Base-by-base conservation (phyloP, 2,113 vertebrate genomes). In the Melanerpes aurifrons region DNA sequence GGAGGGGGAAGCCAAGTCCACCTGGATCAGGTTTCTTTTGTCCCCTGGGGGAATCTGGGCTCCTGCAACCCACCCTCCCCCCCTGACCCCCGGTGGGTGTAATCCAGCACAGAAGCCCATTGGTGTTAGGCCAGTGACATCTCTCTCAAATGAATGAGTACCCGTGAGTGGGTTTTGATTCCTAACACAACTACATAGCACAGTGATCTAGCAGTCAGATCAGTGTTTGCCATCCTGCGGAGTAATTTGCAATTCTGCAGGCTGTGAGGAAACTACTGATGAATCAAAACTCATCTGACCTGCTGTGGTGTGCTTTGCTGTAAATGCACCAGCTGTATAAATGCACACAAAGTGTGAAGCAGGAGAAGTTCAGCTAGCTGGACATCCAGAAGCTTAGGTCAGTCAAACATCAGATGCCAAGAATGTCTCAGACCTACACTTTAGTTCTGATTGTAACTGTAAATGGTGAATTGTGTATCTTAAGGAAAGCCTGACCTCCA, bases 391-490 rank as follows among this genome's bases (percentile, higher is more conserved):
- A 10, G 18, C 57, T n/a, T 0, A 4, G 31, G 3, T 20, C 69
- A 54, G 13, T 12, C 32, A 26, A 11, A 61, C 3, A 28, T 1
- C 31, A 22, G 63, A 16, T 15, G 35, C 25, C 28, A 45, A 22
- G n/a, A 50, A 4, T 1, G 0, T 7, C 37, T 56, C 12, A 45
- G n/a, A 45, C 5, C 17, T 25, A 2, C 2, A 5, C 35, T 81
- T 59, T 3, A 3, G 45, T 1, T 16, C n/a, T 63, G 63, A 9
- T 12, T 75, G 66, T 66, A 71, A 40, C 12, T 26, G 29, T 7
- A 12, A 11, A 15, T 3, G 3, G 3, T 9, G 1, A 9, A 26
- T 4, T 31, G 28, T 26, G 54, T 16, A 77, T 0, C 6, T 9
- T 6, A 40, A 62, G 15, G 69, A 56, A 50, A 73, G 66, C 3